Percentiles rank a stretch among this genome's conserved stretches.
These are phyloP conservation scores for Agrochola lychnidis DNA, from an alignment of 2,888 invertebrate genomes.

Conservation along the genomic window DNA sequence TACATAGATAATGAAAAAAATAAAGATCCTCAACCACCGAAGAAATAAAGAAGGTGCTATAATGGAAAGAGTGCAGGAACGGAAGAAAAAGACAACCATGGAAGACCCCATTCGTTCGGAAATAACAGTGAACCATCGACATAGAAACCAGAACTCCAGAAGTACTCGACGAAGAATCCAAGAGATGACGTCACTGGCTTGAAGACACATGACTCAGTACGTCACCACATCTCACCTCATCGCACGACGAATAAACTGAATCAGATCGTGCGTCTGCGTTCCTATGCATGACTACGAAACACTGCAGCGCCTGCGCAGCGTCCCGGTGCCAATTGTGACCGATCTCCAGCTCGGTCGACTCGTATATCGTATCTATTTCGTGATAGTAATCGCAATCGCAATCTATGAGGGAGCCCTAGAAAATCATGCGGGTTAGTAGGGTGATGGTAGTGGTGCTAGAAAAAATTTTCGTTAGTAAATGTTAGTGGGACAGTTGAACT, in stretches of 20 bases:
- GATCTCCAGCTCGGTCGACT: slow-evolving; percentile 77
- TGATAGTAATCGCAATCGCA: slow-evolving; percentile 79
- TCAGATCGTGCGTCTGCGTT: slow-evolving; percentile 72
- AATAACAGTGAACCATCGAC: slow-evolving; percentile 2
- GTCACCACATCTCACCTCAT: slow-evolving; percentile 72
- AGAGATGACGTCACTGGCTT: slow-evolving; percentile 38
- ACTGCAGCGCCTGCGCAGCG: slow-evolving; percentile 76
- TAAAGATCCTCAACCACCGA: not conserved
- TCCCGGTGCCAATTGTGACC: slow-evolving; percentile 76
- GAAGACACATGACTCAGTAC: slow-evolving; percentile 2
- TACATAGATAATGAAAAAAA: no score
- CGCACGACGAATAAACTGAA: slow-evolving; percentile 71
- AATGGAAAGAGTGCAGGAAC: slow-evolving; percentile 20
- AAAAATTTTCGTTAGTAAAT: slow-evolving; percentile 11
- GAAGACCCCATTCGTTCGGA: slow-evolving; percentile 9
- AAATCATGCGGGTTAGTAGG: slow-evolving; percentile 68
- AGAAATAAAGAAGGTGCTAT: slow-evolving; percentile 3
- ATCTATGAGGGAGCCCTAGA: slow-evolving; percentile 68
- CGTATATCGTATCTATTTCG: slow-evolving; percentile 86
- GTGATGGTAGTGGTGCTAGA: slow-evolving; percentile 3
- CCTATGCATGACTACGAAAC: slow-evolving; percentile 74
- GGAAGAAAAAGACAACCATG: not conserved
- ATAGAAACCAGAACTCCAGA: slow-evolving; percentile 9
- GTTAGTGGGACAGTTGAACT: slow-evolving; percentile 12
- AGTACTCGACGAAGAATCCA: slow-evolving; percentile 20